These are phyloP conservation scores for Anagyrus pseudococci DNA, from an alignment of 2,888 invertebrate genomes.

Conservation along the genomic window DNA sequence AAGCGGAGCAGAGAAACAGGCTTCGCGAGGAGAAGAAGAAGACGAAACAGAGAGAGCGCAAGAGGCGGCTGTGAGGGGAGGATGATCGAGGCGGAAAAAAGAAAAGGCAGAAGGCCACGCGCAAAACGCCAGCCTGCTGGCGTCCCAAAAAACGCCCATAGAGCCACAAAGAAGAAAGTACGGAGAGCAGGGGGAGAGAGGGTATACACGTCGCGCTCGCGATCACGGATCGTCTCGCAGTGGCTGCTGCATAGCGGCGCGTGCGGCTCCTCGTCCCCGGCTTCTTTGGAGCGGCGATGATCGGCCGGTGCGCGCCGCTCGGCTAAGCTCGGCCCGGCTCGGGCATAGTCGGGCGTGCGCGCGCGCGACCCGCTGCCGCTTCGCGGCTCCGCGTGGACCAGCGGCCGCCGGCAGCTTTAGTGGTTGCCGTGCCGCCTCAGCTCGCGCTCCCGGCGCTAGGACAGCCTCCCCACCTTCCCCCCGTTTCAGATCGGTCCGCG, in stretches of 20 bases:
- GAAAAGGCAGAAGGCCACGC: not conserved
- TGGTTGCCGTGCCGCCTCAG: slow-evolving; percentile 31
- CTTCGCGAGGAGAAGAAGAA: not conserved
- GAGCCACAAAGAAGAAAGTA: no score
- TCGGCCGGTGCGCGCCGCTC: slow-evolving; percentile 38
- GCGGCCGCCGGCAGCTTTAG: slow-evolving; percentile 3
- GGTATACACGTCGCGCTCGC: no score
- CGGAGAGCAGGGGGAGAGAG: no score
- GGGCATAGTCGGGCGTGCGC: slow-evolving; percentile 44
- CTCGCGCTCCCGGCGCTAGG: slow-evolving; percentile 10
- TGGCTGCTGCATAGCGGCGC: no score
- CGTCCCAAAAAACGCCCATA: no score
- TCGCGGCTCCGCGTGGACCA: not conserved
- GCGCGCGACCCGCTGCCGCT: slow-evolving; percentile 49
- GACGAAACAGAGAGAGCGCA: not conserved
- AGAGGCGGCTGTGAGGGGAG: not conserved
- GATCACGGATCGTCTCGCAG: no score
- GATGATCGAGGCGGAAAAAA: not conserved
- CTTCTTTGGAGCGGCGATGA: no score
- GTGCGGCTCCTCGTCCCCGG: no score
- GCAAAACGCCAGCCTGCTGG: no score
- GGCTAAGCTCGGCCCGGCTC: slow-evolving; percentile 43
- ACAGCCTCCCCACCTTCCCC: not conserved
- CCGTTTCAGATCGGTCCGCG: not conserved
- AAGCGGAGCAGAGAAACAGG: not conserved